Conservation (phyloP, 2,113 vertebrate genomes). For the Poeciliopsis turrubarensis region DNA sequence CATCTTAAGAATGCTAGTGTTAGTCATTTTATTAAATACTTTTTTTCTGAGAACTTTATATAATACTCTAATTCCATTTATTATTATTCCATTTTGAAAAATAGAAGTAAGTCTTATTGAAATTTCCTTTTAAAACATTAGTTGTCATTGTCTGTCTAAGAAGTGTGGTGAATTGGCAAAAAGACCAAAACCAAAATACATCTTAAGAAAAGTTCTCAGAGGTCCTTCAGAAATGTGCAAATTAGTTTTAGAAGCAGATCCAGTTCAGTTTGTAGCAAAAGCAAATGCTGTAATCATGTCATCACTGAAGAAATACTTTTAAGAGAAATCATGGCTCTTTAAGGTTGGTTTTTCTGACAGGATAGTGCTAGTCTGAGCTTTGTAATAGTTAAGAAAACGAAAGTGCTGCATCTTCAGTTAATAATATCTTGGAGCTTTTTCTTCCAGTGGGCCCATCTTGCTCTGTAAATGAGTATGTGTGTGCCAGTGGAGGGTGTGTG, state of each 20-base stretch:
- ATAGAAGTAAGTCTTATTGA: too few species aligned
- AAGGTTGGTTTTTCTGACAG: background rate
- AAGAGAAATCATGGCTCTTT: background rate
- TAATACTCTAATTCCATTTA: too few species aligned
- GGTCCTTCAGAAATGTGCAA: too few species aligned
- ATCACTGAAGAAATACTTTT: background rate
- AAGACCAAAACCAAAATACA: background rate
- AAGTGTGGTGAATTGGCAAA: background rate
- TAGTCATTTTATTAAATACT: too few species aligned
- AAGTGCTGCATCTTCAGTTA: constrained; percentile 1
- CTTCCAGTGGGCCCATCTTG: constrained; percentile 87
- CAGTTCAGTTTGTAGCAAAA: background rate
- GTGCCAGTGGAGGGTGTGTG: constrained; percentile 90
- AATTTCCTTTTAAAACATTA: too few species aligned
- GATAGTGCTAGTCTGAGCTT: background rate
- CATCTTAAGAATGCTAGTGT: background rate
- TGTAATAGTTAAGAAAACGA: background rate
- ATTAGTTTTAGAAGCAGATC: background rate
- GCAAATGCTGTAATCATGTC: background rate
- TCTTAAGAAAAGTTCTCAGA: background rate
- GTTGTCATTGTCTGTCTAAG: too few species aligned
- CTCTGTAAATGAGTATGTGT: constrained; percentile 93
- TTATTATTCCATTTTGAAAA: too few species aligned
- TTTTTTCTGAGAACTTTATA: too few species aligned
- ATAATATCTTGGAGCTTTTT: background rate